These are phyloP conservation scores for Macheiramphus alcinus DNA, from an alignment of 2,113 vertebrate genomes.

Conservation along the genomic window DNA sequence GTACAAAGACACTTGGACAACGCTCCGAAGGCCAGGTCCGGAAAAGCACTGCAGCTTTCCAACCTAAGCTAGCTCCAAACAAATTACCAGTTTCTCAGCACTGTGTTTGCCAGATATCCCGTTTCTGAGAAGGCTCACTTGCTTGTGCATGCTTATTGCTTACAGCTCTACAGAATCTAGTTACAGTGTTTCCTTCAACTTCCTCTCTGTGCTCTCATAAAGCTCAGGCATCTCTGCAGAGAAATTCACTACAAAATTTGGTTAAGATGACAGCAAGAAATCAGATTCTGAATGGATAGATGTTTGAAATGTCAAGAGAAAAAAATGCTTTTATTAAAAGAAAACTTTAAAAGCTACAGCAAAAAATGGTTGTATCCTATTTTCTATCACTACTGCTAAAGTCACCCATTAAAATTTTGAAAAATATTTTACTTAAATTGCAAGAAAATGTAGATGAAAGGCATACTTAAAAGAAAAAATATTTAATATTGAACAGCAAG, in stretches of 20 bases:
- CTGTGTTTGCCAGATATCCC: not conserved
- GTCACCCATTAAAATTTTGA: not conserved
- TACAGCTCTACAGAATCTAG: not conserved
- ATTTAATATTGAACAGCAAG: not conserved
- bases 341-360: not conserved
- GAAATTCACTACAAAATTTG: not conserved
- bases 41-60: not conserved
- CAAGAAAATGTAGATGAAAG: not conserved
- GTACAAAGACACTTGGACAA: not conserved
- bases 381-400: not conserved
- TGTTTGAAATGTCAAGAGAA: not conserved
- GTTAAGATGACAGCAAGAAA: not conserved
- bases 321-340: not conserved
- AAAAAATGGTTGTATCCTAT: not conserved
- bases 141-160: not conserved
- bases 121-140: not conserved
- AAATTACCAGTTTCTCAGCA: not conserved
- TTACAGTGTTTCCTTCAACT: not conserved
- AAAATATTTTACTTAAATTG: not conserved
- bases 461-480: not conserved
- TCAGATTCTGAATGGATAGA: not conserved
- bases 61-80: not conserved
- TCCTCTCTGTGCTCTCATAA: not conserved
- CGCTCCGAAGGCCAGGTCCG: not conserved
- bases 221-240: not conserved